These are phyloP conservation scores for Spinus olivaceus DNA, from an alignment of 2,797 vertebrate genomes.

Conservation along the genomic window DNA sequence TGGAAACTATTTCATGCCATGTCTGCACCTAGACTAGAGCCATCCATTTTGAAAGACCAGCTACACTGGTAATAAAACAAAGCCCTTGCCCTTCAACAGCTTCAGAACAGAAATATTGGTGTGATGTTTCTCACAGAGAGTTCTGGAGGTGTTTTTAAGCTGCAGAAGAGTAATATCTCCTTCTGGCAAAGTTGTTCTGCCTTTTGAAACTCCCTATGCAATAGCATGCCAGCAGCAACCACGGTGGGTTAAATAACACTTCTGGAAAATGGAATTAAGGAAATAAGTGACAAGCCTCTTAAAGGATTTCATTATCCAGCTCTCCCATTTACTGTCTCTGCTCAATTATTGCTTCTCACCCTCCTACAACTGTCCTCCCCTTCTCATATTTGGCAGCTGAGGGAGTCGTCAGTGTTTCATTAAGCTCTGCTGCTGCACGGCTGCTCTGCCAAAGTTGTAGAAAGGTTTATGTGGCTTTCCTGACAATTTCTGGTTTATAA, in stretches of 20 bases:
- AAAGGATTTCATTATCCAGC: conserved; percentile 20
- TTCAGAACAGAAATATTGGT: not conserved
- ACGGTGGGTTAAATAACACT: not conserved
- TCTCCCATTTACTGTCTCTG: not conserved
- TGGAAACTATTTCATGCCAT: not conserved
- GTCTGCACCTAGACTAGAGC: not conserved
- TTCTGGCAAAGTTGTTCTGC: not conserved
- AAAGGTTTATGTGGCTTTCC: conserved; percentile 37
- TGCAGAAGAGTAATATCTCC: not conserved
- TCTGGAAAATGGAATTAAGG: conserved; percentile 33
- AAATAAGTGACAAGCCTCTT: not conserved
- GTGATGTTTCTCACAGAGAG: not conserved
- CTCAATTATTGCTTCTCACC: conserved; percentile 13
- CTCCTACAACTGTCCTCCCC: conserved; percentile 40
- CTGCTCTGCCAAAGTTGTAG: conserved; percentile 8
- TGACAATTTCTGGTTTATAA: conserved; percentile 29
- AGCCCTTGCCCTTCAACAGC: not conserved
- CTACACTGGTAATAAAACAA: not conserved
- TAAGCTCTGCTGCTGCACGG: not conserved
- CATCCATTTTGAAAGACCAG: not conserved
- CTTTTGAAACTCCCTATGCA: not conserved
- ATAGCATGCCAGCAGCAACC: not conserved
- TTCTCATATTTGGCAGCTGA: conserved; percentile 22
- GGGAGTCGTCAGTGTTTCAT: conserved; percentile 1
- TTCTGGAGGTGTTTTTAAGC: not conserved